phyloP scores from a whole-genome alignment of 1,140 invertebrate genomes.

The Drosophila aff. region DNA sequence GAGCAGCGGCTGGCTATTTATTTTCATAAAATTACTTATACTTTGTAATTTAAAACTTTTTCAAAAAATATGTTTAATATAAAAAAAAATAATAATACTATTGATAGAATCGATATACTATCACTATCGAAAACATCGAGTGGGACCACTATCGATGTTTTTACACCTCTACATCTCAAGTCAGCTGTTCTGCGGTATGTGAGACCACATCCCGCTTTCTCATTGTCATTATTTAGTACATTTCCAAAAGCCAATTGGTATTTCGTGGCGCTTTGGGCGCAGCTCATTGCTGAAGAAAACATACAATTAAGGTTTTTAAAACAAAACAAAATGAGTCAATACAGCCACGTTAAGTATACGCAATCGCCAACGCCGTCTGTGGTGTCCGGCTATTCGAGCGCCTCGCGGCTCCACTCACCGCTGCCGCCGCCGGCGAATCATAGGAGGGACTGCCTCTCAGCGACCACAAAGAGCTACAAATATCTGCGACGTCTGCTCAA shows the following conservation, averaged over 20 bases:
- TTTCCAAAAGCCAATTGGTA: constrained; percentile 4
- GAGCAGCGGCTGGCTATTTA: too few species aligned
- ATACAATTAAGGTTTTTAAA: constrained; percentile 44
- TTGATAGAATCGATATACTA: too few species aligned
- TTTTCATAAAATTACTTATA: too few species aligned
- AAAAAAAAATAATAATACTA: too few species aligned
- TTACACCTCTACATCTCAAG: too few species aligned
- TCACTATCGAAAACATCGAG: too few species aligned
- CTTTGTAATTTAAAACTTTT: too few species aligned
- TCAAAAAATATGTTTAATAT: too few species aligned
- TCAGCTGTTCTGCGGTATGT: constrained; percentile 9
- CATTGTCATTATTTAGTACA: constrained; percentile 4
- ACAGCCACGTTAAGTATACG: constrained; percentile 88
- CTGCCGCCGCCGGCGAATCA: constrained; percentile 87
- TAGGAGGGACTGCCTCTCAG: constrained; percentile 91
- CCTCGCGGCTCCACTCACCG: constrained; percentile 86
- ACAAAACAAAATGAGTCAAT: constrained; percentile 72
- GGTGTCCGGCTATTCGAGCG: constrained; percentile 82
- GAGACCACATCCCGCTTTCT: constrained; percentile 5
- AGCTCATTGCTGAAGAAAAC: constrained; percentile 48
- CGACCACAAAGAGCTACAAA: constrained; percentile 96
- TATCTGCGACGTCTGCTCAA: constrained; percentile 96
- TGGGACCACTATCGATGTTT: too few species aligned
- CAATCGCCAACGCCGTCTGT: constrained; percentile 88
- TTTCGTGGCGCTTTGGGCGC: constrained; percentile 35